phyloP scores from a whole-genome alignment of 2,113 vertebrate genomes.

The Elgaria multicarinata region DNA sequence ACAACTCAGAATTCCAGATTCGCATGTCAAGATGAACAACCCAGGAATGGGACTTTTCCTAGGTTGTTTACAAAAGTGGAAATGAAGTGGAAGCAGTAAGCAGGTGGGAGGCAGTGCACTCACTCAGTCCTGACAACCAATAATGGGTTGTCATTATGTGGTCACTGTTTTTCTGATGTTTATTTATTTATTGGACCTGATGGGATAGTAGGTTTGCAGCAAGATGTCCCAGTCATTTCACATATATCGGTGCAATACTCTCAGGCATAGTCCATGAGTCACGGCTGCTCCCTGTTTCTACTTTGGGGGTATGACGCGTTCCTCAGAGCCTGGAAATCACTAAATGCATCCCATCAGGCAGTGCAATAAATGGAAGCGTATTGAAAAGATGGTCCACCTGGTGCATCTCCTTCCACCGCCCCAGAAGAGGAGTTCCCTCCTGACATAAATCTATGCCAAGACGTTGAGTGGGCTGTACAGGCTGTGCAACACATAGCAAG shows the following conservation, averaged over 20 bases:
- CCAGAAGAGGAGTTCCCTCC: not conserved
- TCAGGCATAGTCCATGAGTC: not conserved
- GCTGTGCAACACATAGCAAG: not conserved
- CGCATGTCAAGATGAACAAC: too few relatives aligned
- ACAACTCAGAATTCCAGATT: too few relatives aligned
- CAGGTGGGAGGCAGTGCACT: too few relatives aligned
- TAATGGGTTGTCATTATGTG: not conserved
- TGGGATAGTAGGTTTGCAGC: too few relatives aligned
- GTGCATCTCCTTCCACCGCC: not conserved
- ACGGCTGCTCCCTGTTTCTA: not conserved
- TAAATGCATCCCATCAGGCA: accelerated
- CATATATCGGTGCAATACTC: not conserved
- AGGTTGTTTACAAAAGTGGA: too few relatives aligned
- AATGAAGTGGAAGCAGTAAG: too few relatives aligned
- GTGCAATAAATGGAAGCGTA: not conserved
- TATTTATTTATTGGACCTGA: not conserved
- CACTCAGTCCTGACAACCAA: too few relatives aligned
- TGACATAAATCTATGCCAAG: not conserved
- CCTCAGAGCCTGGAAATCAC: not conserved
- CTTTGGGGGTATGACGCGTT: not conserved
- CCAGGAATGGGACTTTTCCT: too few relatives aligned
- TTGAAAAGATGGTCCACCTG: not conserved
- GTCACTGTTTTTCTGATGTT: not conserved
- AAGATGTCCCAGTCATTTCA: slow-evolving; percentile 18
- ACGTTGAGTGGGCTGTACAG: not conserved